A percentile compares a stretch with the other conserved stretches of the same genome.
phyloP scores from a whole-genome alignment of 1,140 invertebrate species.

The Dendrolimus punctatus region DNA sequence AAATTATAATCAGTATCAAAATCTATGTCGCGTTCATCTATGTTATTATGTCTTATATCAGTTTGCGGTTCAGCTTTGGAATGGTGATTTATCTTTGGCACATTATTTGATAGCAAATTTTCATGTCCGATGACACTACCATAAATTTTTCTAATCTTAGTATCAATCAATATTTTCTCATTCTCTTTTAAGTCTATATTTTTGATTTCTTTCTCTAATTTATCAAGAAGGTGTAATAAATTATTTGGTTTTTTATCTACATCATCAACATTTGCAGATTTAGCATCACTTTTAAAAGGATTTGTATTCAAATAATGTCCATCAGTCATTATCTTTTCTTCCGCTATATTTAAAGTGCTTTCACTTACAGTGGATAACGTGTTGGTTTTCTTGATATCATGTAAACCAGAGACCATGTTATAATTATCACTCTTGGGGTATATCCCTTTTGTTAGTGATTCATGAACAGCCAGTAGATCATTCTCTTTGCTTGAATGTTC shows the following conservation, averaged over 20 bases:
- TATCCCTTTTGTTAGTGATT: no score
- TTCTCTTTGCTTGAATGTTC: no score
- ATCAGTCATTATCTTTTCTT: conserved; percentile 18
- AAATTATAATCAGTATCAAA: not conserved
- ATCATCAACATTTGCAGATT: conserved; percentile 10
- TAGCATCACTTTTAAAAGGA: not conserved
- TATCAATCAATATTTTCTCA: conserved; percentile 35
- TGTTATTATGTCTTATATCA: no score
- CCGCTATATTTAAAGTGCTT: conserved; percentile 9
- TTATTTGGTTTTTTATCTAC: conserved; percentile 17
- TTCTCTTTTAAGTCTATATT: conserved; percentile 23
- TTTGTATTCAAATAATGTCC: conserved; percentile 8
- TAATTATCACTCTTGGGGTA: no score
- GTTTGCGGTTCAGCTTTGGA: no score
- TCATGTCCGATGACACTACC: conserved; percentile 15
- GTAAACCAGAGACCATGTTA: no score
- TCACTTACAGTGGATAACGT: conserved; percentile 1
- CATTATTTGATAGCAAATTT: not conserved
- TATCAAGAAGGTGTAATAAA: conserved; percentile 31
- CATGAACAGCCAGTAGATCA: no score
- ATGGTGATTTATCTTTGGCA: no score
- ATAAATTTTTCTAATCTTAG: conserved; percentile 42
- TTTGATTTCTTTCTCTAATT: conserved; percentile 36
- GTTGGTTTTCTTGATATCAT: no score
- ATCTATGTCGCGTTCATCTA: not conserved